Evolutionary conservation across 2,888 invertebrate genomes (phyloP), one percentile per base, ranked within the genome.

Genomic region (Chelonus formosanus): DNA sequence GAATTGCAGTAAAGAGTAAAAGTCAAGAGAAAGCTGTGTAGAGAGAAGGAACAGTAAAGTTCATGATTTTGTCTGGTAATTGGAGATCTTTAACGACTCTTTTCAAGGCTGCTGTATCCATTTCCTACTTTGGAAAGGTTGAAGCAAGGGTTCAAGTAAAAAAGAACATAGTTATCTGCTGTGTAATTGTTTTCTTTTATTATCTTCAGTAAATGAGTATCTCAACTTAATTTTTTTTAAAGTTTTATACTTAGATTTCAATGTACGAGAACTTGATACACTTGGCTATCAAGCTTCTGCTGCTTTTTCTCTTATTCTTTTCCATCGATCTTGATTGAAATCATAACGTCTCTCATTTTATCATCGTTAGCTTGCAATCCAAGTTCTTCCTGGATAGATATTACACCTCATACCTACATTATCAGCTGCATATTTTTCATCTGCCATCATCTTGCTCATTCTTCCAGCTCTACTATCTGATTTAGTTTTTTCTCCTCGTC

Each of bases 81-180:
- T 76, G 78, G 71, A 73, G 74, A 74, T 73, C 78, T 77, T 78
- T 77, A 77, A 78, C 75, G 72, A 76, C 67, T 62, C 63, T 69
- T 76, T 68, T 71, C 70, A 50, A 71, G 63, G 64, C 54, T 67
- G 70, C 67, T 63, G 70, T 75, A 73, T 72, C 71, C 71, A 69
- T 73, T 74, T 74, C 61, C 67, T 64, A 66, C 70, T 50, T 58
- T 31, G 61, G 53, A 36, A 32, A 47, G 10, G 45, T 55, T 58
- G 45, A 60, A 3, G 3, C 44, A 32, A 47, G 32, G 34, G 52
- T 6, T n/a, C 40, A 10, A 10, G 10, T 52, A 61, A 10, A 10
- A 40, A 53, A 50, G 31, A 55, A 55, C 20, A 43, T 35, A 58
- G 5, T 20, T 48, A 35, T 45, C 8, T 35, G 8, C 48, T 31